Percentiles rank a stretch among this genome's conserved stretches.
phyloP scores from a whole-genome alignment of 2,888 invertebrate species.

The Hymenopus coronatus region DNA sequence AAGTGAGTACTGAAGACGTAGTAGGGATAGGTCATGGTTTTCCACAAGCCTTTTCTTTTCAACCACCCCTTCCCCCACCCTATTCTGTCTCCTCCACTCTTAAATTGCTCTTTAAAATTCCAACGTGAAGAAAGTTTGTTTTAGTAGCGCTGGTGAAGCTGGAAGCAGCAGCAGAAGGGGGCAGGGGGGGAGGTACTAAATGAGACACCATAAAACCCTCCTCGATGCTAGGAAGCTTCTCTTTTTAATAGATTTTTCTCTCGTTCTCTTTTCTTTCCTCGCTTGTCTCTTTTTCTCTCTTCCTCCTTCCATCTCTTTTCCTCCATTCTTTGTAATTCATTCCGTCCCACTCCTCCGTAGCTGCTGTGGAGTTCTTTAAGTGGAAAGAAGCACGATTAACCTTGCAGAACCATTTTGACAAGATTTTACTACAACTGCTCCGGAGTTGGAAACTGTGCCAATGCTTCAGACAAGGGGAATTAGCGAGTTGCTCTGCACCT shows the following conservation, averaged over 20 bases:
- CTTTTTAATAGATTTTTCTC: slow-evolving; percentile 22
- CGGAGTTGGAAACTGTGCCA: not conserved
- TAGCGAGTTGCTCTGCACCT: not conserved
- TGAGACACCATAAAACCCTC: slow-evolving; percentile 32
- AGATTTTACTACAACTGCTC: not conserved
- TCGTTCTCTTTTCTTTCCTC: slow-evolving; percentile 9
- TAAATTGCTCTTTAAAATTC: slow-evolving; percentile 36
- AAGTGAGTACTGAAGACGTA: slow-evolving; percentile 13
- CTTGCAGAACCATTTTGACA: slow-evolving; percentile 15
- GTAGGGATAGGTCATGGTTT: slow-evolving; percentile 21
- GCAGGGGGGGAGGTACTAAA: slow-evolving; percentile 23
- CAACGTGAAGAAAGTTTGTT: slow-evolving; percentile 34
- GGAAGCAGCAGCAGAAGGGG: not conserved
- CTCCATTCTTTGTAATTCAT: slow-evolving; percentile 19
- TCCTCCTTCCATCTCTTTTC: not conserved
- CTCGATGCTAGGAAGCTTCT: slow-evolving; percentile 18
- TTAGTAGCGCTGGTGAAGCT: slow-evolving; percentile 24
- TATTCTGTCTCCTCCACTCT: slow-evolving; percentile 22
- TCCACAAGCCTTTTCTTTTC: slow-evolving; percentile 14
- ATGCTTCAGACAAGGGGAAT: not conserved
- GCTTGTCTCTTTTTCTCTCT: slow-evolving; percentile 11
- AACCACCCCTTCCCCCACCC: not conserved
- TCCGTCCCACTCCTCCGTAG: not conserved
- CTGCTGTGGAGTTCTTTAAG: not conserved
- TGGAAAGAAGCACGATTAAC: slow-evolving; percentile 16